A percentile compares a stretch with the other conserved stretches of the same genome.
These are phyloP conservation scores for Myrmophylax atrothorax DNA, from an alignment of 2,113 vertebrate species.

Conservation along the genomic window DNA sequence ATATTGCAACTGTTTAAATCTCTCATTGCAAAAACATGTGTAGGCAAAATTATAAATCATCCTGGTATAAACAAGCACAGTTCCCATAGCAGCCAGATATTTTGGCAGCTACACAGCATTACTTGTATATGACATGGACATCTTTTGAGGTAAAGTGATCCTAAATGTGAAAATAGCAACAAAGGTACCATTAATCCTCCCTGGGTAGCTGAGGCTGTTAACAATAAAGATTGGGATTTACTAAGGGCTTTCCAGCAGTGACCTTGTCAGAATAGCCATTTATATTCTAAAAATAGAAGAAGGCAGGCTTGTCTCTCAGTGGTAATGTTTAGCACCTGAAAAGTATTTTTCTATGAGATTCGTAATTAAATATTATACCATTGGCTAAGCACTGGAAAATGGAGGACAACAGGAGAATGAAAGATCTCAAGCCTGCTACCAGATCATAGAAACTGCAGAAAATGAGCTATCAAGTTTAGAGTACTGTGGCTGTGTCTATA, in stretches of 20 bases:
- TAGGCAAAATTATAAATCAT: constrained; percentile 26
- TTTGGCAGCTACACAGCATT: constrained; percentile 25
- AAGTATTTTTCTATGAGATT: background rate
- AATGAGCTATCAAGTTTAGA: background rate
- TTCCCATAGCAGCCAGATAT: constrained; percentile 55
- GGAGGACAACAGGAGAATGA: background rate
- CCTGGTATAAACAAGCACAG: constrained; percentile 21
- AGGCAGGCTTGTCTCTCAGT: background rate
- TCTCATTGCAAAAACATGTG: constrained; percentile 43
- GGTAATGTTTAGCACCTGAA: background rate
- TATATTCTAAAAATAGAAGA: background rate
- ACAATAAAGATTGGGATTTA: background rate
- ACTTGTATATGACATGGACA: background rate
- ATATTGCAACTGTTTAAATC: constrained; percentile 29
- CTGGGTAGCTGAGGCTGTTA: background rate
- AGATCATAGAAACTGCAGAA: background rate
- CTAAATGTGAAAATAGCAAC: background rate
- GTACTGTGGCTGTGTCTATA: background rate
- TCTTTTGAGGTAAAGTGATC: constrained; percentile 25
- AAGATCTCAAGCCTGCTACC: background rate
- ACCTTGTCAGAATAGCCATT: background rate
- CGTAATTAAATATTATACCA: background rate
- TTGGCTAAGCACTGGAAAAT: background rate
- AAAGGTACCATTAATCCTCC: background rate
- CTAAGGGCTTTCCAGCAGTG: background rate